Evolutionary conservation across 2,797 vertebrate genomes (phyloP), one percentile per base, ranked within the genome.

Genomic region (Ammospiza maritima): DNA sequence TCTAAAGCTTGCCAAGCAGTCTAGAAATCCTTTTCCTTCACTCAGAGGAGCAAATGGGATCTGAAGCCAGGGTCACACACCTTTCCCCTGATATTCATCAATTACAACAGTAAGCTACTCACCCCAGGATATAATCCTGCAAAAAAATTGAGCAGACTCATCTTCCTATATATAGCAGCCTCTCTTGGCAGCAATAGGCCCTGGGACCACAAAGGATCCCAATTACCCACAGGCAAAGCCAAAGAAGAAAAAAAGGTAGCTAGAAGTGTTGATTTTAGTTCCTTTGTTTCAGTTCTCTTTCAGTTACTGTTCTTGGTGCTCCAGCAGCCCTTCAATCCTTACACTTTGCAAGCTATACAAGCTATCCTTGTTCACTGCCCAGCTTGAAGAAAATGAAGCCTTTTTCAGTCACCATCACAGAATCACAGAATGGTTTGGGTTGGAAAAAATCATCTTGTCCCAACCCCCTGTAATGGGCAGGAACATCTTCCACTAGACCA

Each of bases 391-490:
- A 85, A 82, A 71, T 9, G 0, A 93, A 88, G 8, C 26, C 90
- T 73, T 54, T 29, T 29, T 45, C 22, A 80, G 6, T 29, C 42
- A 34, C 4, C 9, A 83, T 22, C 44, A 57, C 15, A 64, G 9
- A 56, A 50, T n/a, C 42, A 82, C 0, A 13, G 50, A 57, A 64
- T 16, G 20, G 51, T 47, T 13, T 76, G 44, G 13, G 19, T 7
- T 45, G 51, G 44, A 64, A 70, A 69, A 51, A 26, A 64, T 10
- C 8, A 70, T 29, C 8, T 10, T 0, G 0, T 45, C 30, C n/a
- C 44, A 30, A 5, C 2, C 0, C 8, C 4, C 23, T 44, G 23
- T 6, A 16, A n/a, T 4, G 11, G 42, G 16, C 32, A 75, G 36
- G 19, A 5, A 12, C 13, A 54, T 25, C 26, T 56, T 69, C 22